A percentile compares a stretch with the other conserved stretches of the same genome.
phyloP scores from a whole-genome alignment of 2,113 vertebrate genomes.

The Chascanopsetta lugubris region DNA sequence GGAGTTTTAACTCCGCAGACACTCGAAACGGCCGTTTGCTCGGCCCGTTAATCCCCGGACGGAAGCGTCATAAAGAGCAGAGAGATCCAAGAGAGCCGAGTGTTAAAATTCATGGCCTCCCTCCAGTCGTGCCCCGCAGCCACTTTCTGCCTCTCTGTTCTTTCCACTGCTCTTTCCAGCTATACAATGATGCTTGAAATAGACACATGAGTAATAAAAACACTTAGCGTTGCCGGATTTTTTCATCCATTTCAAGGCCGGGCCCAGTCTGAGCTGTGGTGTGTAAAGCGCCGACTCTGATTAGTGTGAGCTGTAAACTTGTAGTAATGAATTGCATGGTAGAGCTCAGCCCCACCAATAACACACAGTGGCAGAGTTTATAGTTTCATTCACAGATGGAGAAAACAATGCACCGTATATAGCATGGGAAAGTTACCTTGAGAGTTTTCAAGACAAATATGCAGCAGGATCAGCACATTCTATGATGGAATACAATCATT shows the following conservation, averaged over 20 bases:
- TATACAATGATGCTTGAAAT: conserved; percentile 68
- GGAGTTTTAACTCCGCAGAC: conserved; percentile 1
- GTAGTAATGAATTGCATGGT: conserved; percentile 54
- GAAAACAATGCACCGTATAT: neutral
- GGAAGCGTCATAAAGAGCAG: conserved; percentile 10
- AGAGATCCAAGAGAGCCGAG: conserved; percentile 28
- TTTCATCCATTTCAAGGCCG: conserved; percentile 39
- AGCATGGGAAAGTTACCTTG: neutral
- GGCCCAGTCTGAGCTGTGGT: conserved; percentile 56
- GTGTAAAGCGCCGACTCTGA: conserved; percentile 55
- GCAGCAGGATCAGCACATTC: no score
- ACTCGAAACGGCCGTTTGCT: conserved; percentile 21
- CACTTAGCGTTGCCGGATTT: conserved; percentile 55
- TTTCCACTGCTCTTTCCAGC: conserved; percentile 68
- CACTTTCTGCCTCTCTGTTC: conserved; percentile 42
- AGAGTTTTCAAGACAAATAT: no score
- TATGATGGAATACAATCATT: no score
- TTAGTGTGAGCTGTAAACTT: conserved; percentile 60
- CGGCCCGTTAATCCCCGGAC: conserved; percentile 20
- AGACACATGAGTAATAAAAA: conserved; percentile 64
- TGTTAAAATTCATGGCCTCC: conserved; percentile 39
- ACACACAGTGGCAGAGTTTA: conserved; percentile 21
- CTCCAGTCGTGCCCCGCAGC: conserved; percentile 43
- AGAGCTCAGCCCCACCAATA: conserved; percentile 19
- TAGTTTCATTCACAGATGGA: conserved; percentile 17